Evolutionary conservation across 2,888 invertebrate species (phyloP).

Genomic region (Pachydiplax longipennis): DNA sequence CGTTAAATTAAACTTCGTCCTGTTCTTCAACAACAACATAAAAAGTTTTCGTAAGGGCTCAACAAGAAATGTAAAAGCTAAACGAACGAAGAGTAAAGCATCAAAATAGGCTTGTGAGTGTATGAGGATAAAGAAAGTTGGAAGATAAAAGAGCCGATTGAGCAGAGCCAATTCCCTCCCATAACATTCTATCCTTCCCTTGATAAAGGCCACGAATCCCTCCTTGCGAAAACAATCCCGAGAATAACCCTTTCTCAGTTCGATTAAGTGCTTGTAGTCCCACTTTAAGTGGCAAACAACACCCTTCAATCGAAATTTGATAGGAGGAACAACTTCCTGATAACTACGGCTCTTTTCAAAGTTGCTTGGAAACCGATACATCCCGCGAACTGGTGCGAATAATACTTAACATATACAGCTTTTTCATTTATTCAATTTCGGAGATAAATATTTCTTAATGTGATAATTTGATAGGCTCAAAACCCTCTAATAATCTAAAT

Average conservation of each 20-base stretch:
- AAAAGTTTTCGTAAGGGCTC: background rate
- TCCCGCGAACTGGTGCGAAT: too few relatives aligned
- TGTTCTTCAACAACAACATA: too few relatives aligned
- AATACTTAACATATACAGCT: too few relatives aligned
- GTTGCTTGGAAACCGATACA: too few relatives aligned
- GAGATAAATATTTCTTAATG: too few relatives aligned
- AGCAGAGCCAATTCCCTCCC: background rate
- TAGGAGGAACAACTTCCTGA: background rate
- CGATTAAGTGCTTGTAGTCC: background rate
- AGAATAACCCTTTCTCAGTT: background rate
- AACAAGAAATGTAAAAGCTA: background rate
- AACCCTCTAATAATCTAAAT: too few relatives aligned
- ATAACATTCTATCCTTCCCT: background rate
- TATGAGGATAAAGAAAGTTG: background rate
- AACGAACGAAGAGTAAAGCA: background rate
- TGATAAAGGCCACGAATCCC: background rate
- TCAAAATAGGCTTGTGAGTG: background rate
- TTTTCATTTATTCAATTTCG: too few relatives aligned
- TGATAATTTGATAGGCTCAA: too few relatives aligned
- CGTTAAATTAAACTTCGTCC: too few relatives aligned
- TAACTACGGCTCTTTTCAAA: background rate
- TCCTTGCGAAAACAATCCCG: background rate
- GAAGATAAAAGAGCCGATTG: background rate
- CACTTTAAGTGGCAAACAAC: background rate
- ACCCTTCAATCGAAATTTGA: background rate